Evolutionary conservation across 2,113 vertebrate genomes (phyloP), one percentile per base, ranked within the genome.

Genomic region (Pomatorhinus ruficollis): DNA sequence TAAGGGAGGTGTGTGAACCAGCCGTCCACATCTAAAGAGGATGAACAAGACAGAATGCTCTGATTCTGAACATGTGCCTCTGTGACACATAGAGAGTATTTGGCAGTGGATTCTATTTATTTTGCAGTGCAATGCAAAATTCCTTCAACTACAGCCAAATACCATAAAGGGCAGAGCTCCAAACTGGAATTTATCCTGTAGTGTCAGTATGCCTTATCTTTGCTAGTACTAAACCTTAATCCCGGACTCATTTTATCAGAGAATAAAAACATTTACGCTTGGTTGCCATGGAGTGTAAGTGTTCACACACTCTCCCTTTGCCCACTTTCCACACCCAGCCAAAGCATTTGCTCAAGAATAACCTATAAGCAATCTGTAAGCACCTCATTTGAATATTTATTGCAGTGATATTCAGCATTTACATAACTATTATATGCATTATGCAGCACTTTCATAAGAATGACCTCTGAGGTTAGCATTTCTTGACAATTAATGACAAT

Each of bases 401-500:
- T 86, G 52, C 44, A 72, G 39, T n/a, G 40, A 53, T 92, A 70
- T 37, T 84, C 49, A 70, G 22, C 18, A 93, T 93, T 94, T 95
- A 70, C 61, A 63, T 90, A 90, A 50, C 54, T 79, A 65, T 84
- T 92, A 61, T 63, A 45, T 52, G 57, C 49, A 82, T 84, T 90
- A 72, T 83, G 74, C 69, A 94, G 27, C 54, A 77, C 35, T 90
- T 92, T 50, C 80, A 44, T 94, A 59, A 83, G 64, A 95, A 78
- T 90, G 89, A 93, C 89, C 79, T 84, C 30, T 93, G 53, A 61
- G 91, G 59, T 96, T 76, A 88, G 42, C 74, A 63, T 87, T 95
- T 95, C 81, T 91, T 92, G 82, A 52, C 72, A 87, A 84, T 75
- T 94, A 93, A 95, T 93, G 65, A 87, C 54, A 92, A 60, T 78